Evolutionary conservation across 2,113 vertebrate species (phyloP), one percentile per base, ranked within the genome.

Genomic region (Tetraodon nigroviridis): DNA sequence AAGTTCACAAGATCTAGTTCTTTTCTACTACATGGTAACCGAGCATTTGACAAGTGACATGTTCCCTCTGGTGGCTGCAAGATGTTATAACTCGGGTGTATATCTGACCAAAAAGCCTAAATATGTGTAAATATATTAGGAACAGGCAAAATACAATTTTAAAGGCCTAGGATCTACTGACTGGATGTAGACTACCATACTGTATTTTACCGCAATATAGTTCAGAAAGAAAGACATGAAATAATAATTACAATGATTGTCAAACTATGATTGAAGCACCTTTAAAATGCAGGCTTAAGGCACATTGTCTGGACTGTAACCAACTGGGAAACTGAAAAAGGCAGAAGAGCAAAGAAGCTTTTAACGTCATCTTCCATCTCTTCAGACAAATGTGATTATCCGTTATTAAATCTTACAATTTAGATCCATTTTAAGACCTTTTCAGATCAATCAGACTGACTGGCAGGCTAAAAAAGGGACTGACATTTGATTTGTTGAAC

Each of bases 61-160:
- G 69, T 27, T 51, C 82, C 86, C 69, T 79, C 86, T 86, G 67
- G 68, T 85, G 86, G 77, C 65, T 56, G 27, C 16, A 40, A 20
- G 3, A 37, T 61, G 69, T 21, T 37, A 68, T 13, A 20, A 53
- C 59, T 67, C 13, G 7, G 8, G 14, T 3, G 32, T 13, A 37
- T 3, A 40, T 4, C 12, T 49, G 0, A 37, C 3, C 12, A 2
- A 61, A 52, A 32, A 49, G 22, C 55, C n/a, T n/a, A n/a, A n/a
- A n/a, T n/a, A n/a, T 48, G 40, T 1, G 24, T 18, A 24, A 12
- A 20, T 42, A 37, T 19, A 59, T 15, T 47, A 14, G 24, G 19
- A 51, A 10, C 22, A 53, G 5, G 12, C 1, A 17, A 12, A 24
- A 32, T 21, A 2, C 53, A 27, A 11, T 12, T 2, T 37, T 37